Base-by-base conservation (phyloP, 2,888 invertebrate species). In the Podabrus alpinus region DNA sequence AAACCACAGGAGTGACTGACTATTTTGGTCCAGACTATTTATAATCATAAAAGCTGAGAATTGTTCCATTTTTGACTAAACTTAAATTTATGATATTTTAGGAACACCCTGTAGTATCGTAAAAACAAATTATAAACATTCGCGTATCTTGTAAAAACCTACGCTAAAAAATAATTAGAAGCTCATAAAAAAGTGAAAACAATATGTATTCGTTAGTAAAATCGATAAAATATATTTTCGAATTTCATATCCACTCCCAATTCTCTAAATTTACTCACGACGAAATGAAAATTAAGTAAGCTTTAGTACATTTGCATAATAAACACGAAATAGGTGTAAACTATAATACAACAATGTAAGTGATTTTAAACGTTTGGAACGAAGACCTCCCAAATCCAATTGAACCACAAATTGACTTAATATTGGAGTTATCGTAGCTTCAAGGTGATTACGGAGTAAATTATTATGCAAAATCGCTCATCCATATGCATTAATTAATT, bases 1-100 rank as follows among this genome's bases (percentile, higher is more conserved):
- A 69, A 75, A 75, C 69, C 75, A 72, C 75, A 75, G 67, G 59
- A 45, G 45, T 45, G 45, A 72, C 68, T 64, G 62, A 70, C 66
- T 75, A 75, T 75, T 75, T 75, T 72, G 61, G 75, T 72, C 69
- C 45, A 25, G 59, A 66, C 72, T 75, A 75, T 75, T 75, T 75
- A 75, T 75, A 72, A 29, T 69, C 61, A 64, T 61, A 71, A 67
- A 72, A 60, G 66, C 68, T 60, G 66, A 75, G 75, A 69, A 61
- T 66, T 19, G 68, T 64, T 72, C 61, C 71, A 72, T 72, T 64
- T 64, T 64, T 64, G 62, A 64, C 62, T 64, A 45, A 45, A 64
- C 62, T 64, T 62, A 62, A 19, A 62, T 62, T 45, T 45, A 4
- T n/a, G 45, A 45, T 45, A 45, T 45, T 45, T 45, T 45, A n/a